Conservation (phyloP, 2,113 vertebrate species). For the Trochalopteron elliotii region DNA sequence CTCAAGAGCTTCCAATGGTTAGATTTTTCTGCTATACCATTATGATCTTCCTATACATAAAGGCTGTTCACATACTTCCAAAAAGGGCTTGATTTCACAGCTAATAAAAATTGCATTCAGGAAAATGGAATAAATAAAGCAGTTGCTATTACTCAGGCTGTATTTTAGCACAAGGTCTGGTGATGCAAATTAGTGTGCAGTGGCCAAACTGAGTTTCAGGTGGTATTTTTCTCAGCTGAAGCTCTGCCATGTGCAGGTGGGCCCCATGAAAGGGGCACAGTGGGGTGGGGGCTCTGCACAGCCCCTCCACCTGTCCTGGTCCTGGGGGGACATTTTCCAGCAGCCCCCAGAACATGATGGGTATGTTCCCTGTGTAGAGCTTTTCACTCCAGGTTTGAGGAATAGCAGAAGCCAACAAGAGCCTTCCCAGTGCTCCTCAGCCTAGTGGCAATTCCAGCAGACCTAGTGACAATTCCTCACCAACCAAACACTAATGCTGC, state of each 20-base stretch:
- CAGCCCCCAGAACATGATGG: neutral
- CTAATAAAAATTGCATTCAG: neutral
- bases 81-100: neutral
- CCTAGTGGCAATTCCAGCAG: neutral
- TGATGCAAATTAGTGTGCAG: neutral
- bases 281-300: accelerated
- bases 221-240: neutral
- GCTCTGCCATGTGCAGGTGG: neutral
- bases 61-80: neutral
- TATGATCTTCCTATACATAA: neutral
- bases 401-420: neutral
- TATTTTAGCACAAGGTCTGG: neutral
- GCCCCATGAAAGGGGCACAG: neutral
- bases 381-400: neutral
- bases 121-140: neutral
- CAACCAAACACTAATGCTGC: neutral
- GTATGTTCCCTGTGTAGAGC: neutral
- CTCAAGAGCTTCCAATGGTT: neutral
- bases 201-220: neutral
- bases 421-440: neutral
- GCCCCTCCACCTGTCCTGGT: neutral
- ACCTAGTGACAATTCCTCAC: neutral
- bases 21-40: neutral
- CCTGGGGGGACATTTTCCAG: neutral
- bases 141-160: neutral